Evolutionary conservation across 2,113 vertebrate species (phyloP), one percentile per base, ranked within the genome.

Genomic region (Poecile atricapillus): DNA sequence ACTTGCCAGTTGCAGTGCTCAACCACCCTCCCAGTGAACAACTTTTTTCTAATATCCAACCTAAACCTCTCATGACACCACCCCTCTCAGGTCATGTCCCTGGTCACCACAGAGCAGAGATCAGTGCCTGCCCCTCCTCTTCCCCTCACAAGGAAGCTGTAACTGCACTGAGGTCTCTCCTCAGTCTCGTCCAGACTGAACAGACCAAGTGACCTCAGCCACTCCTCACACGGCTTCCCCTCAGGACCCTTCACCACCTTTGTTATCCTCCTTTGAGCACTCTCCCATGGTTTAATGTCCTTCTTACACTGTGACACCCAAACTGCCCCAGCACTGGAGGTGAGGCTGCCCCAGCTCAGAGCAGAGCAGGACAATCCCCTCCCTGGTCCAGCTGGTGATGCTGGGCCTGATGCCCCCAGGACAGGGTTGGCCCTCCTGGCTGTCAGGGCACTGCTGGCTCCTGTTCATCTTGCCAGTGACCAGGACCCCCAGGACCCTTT

Each of bases 381-480:
- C 12, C 28, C 22, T 63, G 46, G 39, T 27, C 68, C 1, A 0
- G 41, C n/a, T 47, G 56, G 22, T 0, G 1, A n/a, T 56, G 41
- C 15, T 84, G 28, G 2, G 2, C 69, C 49, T 84, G 50, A 55
- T 55, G 58, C 0, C 11, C 33, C 25, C 18, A 20, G 62, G 27
- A 11, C 24, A 50, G 3, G 7, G 11, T 0, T 52, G 47, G 3
- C 22, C 7, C 33, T 37, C 49, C 22, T 55, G 81, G 28, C 49
- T 63, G 33, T n/a, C n/a, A 27, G 33, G 58, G 49, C 49, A 46
- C 14, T 46, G 14, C 49, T 55, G 49, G 0, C 4, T n/a, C 28
- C 3, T 2, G 2, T 37, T 22, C 49, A 23, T 3, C 15, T 33
- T 83, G 3, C 0, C 18, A 37, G 2, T 0, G 0, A 14, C 9